Evolutionary conservation across 30 jellyfish, hydroid and myxozoan genomes (phyloP), one percentile per base, ranked within the genome.

Genomic region (Pelagia noctiluca): DNA sequence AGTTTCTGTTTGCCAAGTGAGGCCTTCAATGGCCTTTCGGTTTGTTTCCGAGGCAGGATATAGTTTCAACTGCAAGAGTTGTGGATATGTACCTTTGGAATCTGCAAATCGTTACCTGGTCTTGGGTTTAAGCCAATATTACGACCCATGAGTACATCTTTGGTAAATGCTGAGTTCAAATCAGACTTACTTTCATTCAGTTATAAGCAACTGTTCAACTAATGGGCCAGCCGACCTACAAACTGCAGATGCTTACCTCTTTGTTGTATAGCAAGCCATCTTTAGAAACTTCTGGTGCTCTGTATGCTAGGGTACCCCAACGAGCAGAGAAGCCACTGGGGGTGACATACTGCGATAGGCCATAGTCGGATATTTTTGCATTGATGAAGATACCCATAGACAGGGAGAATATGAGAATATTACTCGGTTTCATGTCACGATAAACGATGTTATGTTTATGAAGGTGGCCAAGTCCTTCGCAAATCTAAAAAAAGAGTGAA

Each of bases 391-490:
- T 84, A 2, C 97, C 93, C 86, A 87, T 72, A 1, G 98, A 87
- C 35, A 86, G 73, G 12, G 98, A 93, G 69, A 93, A 87, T 35
- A 93, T 88, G 5, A 93, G 93, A 50, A 93, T 77, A 82, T 93
- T 93, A 85, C 98, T 86, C 32, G 98, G 98, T 74, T 93, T 93
- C 95, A 93, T 77, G 70, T 93, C 98, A 1, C 98, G 98, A 78
- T 93, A 87, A 10, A 86, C 96, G 38, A 93, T 93, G 75, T 82
- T 66, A 22, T 75, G 77, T 25, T 75, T 57, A 54, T 93, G 98
- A 5, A 93, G 95, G 50, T 57, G 89, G 23, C 94, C 93, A 69
- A 93, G 54, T 5, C 98, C 98, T 47, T 78, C 93, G 26, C 90
- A 73, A 28, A 93, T 85, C 98, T 93, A 63, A 34, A 82, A 73